Conservation (phyloP, 2,797 vertebrate genomes). For the Danio aesculapii region DNA sequence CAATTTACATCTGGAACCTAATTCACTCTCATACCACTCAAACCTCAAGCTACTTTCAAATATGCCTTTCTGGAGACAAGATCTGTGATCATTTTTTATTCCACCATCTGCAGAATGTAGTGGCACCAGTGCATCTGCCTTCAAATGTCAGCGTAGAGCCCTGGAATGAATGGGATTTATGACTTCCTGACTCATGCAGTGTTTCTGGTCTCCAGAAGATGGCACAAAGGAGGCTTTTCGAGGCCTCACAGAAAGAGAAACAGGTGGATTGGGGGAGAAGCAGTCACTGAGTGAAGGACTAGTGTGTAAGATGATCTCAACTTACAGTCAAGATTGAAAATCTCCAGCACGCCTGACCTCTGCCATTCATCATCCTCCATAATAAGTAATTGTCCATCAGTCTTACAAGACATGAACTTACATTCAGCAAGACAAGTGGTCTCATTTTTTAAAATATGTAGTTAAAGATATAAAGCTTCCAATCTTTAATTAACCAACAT, state of each 20-base stretch:
- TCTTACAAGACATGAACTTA: constrained; percentile 1
- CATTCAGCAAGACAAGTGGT: not conserved
- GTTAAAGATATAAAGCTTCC: not conserved
- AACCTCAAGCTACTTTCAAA: too few species aligned
- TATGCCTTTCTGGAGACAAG: too few species aligned
- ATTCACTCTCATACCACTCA: too few species aligned
- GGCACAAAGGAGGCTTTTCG: not conserved
- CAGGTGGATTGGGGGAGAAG: constrained; percentile 20
- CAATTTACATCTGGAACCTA: too few species aligned
- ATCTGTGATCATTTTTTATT: too few species aligned
- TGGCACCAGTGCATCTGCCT: too few species aligned
- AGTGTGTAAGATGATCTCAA: constrained; percentile 72
- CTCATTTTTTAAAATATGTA: not conserved
- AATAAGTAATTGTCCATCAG: not conserved
- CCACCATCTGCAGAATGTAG: too few species aligned
- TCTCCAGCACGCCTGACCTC: constrained; percentile 73
- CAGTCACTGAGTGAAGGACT: constrained; percentile 53
- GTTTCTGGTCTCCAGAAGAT: constrained; percentile 21
- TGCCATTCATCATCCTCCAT: constrained; percentile 62
- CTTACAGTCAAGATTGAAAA: constrained; percentile 66
- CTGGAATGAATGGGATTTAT: not conserved
- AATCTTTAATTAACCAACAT: not conserved
- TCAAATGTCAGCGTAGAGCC: too few species aligned
- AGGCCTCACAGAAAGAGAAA: constrained; percentile 7
- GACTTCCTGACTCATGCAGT: not conserved